Conservation (phyloP, 1,140 invertebrate genomes). For the Sinonovacula constricta region DNA sequence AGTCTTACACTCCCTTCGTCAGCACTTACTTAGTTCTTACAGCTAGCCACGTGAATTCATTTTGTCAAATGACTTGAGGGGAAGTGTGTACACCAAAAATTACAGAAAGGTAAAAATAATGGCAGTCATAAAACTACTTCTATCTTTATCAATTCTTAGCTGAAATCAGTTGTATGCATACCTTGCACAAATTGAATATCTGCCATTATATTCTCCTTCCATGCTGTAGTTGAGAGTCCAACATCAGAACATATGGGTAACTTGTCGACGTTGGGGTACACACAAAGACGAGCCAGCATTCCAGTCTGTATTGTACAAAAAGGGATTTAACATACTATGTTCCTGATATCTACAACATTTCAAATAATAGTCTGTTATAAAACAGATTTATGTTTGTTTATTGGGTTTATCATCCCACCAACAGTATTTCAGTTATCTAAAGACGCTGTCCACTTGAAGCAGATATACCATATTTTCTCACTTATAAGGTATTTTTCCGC, state of each 20-base stretch:
- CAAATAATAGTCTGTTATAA: not conserved
- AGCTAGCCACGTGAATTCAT: no score
- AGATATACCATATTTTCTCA: no score
- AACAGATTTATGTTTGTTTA: not conserved
- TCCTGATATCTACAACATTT: not conserved
- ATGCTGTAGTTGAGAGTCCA: constrained; percentile 36
- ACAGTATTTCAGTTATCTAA: not conserved
- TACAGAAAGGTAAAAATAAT: no score
- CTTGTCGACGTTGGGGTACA: constrained; percentile 15
- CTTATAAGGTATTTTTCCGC: no score
- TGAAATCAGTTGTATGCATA: no score
- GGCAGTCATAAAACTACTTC: no score
- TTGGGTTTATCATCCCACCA: not conserved
- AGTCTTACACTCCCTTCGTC: no score
- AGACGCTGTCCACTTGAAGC: no score
- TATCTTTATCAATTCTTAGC: no score
- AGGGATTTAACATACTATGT: not conserved
- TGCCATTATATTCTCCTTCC: constrained; percentile 46
- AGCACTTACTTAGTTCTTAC: no score
- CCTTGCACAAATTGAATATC: constrained; percentile 49
- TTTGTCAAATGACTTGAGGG: no score
- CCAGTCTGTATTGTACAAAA: constrained; percentile 18
- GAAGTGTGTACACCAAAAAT: no score
- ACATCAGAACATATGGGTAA: constrained; percentile 19
- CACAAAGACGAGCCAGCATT: constrained; percentile 30